Evolutionary conservation across 2,888 invertebrate species (phyloP).

Genomic region (Trichogramma evanescens): DNA sequence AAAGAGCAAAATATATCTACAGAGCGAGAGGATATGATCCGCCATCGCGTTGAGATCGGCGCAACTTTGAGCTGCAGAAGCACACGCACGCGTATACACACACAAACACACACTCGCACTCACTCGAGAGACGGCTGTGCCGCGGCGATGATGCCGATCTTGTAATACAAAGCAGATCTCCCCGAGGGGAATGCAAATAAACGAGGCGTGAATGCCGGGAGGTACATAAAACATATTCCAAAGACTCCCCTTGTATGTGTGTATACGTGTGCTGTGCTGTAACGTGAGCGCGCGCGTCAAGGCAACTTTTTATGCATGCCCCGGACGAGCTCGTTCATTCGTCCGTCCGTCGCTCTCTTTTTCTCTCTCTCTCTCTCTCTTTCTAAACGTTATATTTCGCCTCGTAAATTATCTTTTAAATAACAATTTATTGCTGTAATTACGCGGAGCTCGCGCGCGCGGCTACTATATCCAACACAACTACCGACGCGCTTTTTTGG

Average conservation of each 20-base stretch:
- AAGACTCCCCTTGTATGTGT: background rate
- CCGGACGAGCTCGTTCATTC: background rate
- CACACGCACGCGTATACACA: no score
- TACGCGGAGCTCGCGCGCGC: constrained; percentile 14
- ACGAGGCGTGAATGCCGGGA: constrained; percentile 13
- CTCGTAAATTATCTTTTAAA: background rate
- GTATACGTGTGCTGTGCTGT: no score
- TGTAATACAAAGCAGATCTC: background rate
- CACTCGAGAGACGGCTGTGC: no score
- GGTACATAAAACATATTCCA: constrained; percentile 1
- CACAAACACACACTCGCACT: no score
- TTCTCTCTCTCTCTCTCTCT: background rate
- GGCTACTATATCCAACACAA: constrained; percentile 14
- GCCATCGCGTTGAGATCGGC: constrained; percentile 1
- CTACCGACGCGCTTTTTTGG: no score
- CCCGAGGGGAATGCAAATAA: constrained; percentile 15
- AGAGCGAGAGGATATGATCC: background rate
- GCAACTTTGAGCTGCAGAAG: no score
- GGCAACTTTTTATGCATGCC: constrained; percentile 1
- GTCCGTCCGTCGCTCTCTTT: background rate
- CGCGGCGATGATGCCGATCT: constrained; percentile 7
- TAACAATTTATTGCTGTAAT: background rate
- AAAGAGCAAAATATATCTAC: constrained; percentile 5
- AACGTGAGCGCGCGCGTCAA: no score
- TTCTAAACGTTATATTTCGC: constrained; percentile 2